These are phyloP conservation scores for Semnornis frantzii DNA, from an alignment of 2,113 vertebrate species.

Conservation along the genomic window DNA sequence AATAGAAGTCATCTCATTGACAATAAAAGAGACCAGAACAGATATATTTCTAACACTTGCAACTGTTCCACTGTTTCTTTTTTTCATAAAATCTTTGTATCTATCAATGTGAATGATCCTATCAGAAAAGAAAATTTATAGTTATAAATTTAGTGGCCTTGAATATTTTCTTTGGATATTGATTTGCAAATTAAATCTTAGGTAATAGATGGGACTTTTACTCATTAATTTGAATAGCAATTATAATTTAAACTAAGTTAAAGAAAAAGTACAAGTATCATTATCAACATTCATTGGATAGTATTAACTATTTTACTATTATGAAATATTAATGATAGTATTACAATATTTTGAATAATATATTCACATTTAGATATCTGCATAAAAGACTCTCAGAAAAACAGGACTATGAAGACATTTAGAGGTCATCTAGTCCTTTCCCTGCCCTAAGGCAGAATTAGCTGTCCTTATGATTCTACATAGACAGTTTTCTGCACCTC, in stretches of 20 bases:
- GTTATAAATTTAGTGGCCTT: not conserved
- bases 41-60: not conserved
- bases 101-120: not conserved
- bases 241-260: not conserved
- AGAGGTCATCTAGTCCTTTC: not conserved
- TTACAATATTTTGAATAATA: not conserved
- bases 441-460: not conserved
- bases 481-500: not conserved
- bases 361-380: not conserved
- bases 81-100: not conserved
- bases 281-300: not conserved
- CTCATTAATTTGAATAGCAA: not conserved
- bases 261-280: not conserved
- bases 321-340: not conserved
- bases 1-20: not conserved
- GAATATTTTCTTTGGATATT: not conserved
- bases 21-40: not conserved
- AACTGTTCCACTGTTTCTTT: not conserved
- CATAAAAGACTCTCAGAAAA: not conserved
- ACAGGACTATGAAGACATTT: not conserved
- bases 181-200: not conserved
- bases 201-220: not conserved
- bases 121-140: not conserved
- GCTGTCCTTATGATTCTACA: not conserved
- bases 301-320: not conserved